Evolutionary conservation across 2,888 invertebrate genomes (phyloP).

Genomic region (Argyra leucocephala): DNA sequence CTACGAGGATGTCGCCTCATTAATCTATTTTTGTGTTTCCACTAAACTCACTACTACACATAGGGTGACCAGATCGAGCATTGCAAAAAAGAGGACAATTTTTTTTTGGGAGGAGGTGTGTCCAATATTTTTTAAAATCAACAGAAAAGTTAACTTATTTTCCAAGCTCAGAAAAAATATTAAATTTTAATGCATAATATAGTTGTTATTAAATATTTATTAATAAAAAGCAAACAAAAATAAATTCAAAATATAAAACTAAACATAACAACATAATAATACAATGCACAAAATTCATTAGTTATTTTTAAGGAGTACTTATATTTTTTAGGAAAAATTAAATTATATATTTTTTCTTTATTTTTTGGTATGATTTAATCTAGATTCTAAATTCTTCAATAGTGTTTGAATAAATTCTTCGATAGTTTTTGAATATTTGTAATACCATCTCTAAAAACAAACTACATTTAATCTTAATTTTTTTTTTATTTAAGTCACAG

Average conservation of each 20-base stretch:
- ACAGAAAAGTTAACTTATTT: conserved; percentile 4
- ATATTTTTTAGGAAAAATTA: conserved; percentile 9
- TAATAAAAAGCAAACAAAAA: conserved; percentile 5
- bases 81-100: no score
- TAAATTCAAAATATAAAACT: conserved; percentile 8
- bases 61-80: no score
- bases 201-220: conserved; percentile 9
- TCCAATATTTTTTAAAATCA: conserved; percentile 9
- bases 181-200: conserved; percentile 5
- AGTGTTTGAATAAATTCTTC: conserved; percentile 4
- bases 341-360: conserved; percentile 9
- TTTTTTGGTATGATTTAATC: conserved; percentile 2
- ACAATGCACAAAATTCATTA: conserved; percentile 7
- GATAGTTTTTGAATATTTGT: conserved; percentile 4
- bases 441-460: conserved; percentile 1
- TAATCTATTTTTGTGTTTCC: no score
- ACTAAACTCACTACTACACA: no score
- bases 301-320: conserved; percentile 3
- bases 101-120: conserved; percentile 7
- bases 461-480: no score
- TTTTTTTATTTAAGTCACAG: no score
- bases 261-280: conserved; percentile 9
- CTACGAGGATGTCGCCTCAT: no score
- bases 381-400: conserved; percentile 8
- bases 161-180: conserved; percentile 7